These are phyloP conservation scores for Lepus oiostolus DNA, from an alignment of 2,797 vertebrate species.

Conservation along the genomic window DNA sequence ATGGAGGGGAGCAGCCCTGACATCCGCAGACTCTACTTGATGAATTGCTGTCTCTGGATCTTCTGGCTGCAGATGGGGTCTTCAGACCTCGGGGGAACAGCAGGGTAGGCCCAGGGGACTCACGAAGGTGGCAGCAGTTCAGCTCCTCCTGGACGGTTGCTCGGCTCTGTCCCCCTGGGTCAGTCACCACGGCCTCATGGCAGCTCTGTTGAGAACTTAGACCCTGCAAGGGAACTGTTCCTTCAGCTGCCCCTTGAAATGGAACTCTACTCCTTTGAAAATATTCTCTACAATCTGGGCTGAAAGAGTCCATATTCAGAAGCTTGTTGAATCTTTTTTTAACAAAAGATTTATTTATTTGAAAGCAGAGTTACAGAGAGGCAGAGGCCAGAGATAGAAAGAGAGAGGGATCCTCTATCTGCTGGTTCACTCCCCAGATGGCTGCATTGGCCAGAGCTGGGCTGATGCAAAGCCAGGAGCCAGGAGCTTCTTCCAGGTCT, in stretches of 20 bases:
- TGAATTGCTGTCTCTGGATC: neutral
- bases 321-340: neutral
- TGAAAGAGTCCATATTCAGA: neutral
- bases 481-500: too few species aligned
- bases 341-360: too few species aligned
- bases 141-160: neutral
- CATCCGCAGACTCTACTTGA: neutral
- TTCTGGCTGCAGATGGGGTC: neutral
- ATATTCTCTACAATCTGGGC: neutral
- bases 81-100: neutral
- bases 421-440: too few species aligned
- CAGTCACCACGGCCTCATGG: neutral
- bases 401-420: too few species aligned
- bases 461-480: too few species aligned
- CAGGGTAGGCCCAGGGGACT: neutral
- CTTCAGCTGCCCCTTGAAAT: neutral
- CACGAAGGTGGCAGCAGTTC: neutral
- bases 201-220: neutral
- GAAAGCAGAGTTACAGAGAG: too few species aligned
- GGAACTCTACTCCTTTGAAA: neutral
- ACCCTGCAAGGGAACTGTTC: neutral
- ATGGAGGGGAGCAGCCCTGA: fast-evolving
- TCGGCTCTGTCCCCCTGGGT: neutral
- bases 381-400: too few species aligned
- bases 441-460: too few species aligned